Conservation (phyloP, 2,113 vertebrate species). For the Sorex araneus region DNA sequence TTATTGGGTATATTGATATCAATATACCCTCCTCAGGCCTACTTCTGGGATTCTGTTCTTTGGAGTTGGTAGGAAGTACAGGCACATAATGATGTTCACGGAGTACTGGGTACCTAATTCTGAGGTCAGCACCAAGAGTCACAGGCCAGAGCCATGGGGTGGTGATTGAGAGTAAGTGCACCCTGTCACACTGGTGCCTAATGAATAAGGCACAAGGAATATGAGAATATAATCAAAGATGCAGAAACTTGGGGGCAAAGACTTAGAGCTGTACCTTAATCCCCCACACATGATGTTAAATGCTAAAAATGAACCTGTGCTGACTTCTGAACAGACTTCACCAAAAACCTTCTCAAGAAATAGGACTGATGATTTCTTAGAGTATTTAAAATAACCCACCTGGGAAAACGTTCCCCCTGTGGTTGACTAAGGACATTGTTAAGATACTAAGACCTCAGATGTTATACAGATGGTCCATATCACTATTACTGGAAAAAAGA, state of each 20-base stretch:
- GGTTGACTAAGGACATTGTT: background rate
- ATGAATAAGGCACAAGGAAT: background rate
- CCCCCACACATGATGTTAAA: slow-evolving; percentile 72
- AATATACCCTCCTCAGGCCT: background rate
- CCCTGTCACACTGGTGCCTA: background rate
- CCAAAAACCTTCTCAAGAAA: slow-evolving; percentile 65
- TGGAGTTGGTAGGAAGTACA: background rate
- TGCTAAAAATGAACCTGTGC: slow-evolving; percentile 68
- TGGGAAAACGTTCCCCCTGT: background rate
- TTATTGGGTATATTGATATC: too few relatives aligned
- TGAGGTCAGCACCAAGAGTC: background rate
- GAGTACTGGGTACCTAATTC: background rate
- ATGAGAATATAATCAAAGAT: background rate
- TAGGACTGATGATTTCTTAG: slow-evolving; percentile 36
- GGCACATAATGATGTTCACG: background rate
- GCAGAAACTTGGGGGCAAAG: background rate
- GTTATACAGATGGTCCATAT: background rate
- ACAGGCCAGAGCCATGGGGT: background rate
- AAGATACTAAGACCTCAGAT: background rate
- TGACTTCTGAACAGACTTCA: slow-evolving; percentile 68
- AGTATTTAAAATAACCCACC: slow-evolving; percentile 59
- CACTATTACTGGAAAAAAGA: background rate
- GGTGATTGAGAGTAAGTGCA: too few relatives aligned
- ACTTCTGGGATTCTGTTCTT: background rate
- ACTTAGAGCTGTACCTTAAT: background rate